Conservation (phyloP, 1,140 invertebrate genomes). For the Drosophila elegans region DNA sequence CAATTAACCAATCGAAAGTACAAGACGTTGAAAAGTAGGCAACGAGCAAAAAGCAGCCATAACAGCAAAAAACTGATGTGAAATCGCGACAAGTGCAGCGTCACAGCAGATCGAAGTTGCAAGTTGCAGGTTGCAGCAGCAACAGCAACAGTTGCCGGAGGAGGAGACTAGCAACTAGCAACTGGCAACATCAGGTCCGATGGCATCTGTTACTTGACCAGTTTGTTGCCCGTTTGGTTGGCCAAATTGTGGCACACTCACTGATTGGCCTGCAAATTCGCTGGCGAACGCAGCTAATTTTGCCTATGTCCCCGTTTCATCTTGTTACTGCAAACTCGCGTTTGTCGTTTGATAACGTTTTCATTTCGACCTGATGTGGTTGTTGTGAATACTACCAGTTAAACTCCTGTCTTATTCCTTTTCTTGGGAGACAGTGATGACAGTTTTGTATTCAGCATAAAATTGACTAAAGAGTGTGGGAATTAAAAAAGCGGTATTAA, state of each 20-base stretch:
- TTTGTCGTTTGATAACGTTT: slow-evolving; percentile 73
- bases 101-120: slow-evolving; percentile 62
- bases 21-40: slow-evolving; percentile 80
- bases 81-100: slow-evolving; percentile 72
- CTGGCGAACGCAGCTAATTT: slow-evolving; percentile 71
- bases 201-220: slow-evolving; percentile 49
- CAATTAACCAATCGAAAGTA: slow-evolving; percentile 80
- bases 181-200: slow-evolving; percentile 15
- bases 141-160: slow-evolving; percentile 12
- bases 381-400: slow-evolving; percentile 16
- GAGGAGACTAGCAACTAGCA: slow-evolving; percentile 12
- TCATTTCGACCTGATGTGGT: slow-evolving; percentile 50
- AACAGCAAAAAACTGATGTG: slow-evolving; percentile 46
- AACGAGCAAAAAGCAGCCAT: slow-evolving; percentile 37
- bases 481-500: not conserved
- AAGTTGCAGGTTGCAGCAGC: slow-evolving; percentile 20
- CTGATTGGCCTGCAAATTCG: slow-evolving; percentile 65
- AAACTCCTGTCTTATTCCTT: not conserved
- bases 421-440: slow-evolving; percentile 10
- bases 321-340: slow-evolving; percentile 37
- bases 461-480: not conserved
- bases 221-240: slow-evolving; percentile 45
- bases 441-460: slow-evolving; percentile 3
- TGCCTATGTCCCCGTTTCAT: slow-evolving; percentile 37
- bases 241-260: slow-evolving; percentile 60